Evolutionary conservation across 2,113 vertebrate species (phyloP).

Genomic region (Otus sunia): DNA sequence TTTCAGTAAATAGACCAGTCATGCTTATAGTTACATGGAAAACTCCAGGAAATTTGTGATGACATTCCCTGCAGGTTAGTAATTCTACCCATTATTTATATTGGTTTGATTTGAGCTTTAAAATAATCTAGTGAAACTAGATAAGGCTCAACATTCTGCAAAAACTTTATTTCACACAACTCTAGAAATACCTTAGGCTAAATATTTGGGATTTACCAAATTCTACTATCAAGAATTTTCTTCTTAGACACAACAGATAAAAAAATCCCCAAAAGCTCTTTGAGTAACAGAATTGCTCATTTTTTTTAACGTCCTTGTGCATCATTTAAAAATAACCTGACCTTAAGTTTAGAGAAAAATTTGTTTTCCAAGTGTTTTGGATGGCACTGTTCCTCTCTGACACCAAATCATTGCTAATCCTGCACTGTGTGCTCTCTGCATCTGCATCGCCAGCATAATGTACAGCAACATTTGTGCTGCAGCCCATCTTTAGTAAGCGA

Average conservation of each 20-base stretch:
- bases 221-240: not conserved
- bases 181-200: constrained; percentile 46
- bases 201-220: constrained; percentile 51
- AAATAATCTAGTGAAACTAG: constrained; percentile 71
- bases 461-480: constrained; percentile 16
- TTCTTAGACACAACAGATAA: not conserved
- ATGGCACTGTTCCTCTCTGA: not conserved
- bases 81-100: constrained; percentile 82
- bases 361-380: not conserved
- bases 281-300: not conserved
- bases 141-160: constrained; percentile 72
- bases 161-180: constrained; percentile 57
- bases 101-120: constrained; percentile 76
- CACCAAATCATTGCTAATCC: not conserved
- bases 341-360: not conserved
- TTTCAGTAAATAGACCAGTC: constrained; percentile 79
- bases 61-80: constrained; percentile 83
- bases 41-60: constrained; percentile 82
- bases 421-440: not conserved
- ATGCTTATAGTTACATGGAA: constrained; percentile 74
- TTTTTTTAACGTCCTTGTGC: not conserved
- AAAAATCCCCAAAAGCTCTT: not conserved
- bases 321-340: not conserved
- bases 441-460: accelerated
- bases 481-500: not conserved